phyloP scores from a whole-genome alignment of 2,888 invertebrate species.

The Leistus spinibarbis region DNA sequence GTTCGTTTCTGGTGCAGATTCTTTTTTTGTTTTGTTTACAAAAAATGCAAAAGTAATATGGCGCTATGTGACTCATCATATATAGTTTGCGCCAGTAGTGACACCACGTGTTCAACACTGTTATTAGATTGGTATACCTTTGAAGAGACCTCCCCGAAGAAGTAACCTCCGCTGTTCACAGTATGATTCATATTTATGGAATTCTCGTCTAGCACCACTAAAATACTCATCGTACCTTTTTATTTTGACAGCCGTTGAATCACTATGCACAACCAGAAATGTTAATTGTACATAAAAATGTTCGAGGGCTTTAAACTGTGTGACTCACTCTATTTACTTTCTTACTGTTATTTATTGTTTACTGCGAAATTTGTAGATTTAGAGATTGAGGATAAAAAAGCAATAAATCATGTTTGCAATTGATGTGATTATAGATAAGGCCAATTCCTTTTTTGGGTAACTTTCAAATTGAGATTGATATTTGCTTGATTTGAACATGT shows the following conservation, averaged over 20 bases:
- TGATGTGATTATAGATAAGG: neutral
- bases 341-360: neutral
- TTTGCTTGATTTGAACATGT: neutral
- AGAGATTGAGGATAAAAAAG: neutral
- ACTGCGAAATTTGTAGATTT: neutral
- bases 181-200: neutral
- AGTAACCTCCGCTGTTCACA: neutral
- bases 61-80: neutral
- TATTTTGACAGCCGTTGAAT: neutral
- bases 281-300: neutral
- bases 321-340: neutral
- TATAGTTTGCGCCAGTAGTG: neutral
- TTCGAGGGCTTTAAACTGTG: neutral
- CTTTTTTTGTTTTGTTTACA: no score
- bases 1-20: neutral
- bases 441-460: neutral
- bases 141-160: neutral
- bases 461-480: neutral
- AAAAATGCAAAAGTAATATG: neutral
- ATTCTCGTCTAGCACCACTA: neutral
- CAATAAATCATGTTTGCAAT: slow-evolving; percentile 1
- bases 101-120: neutral
- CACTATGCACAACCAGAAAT: neutral
- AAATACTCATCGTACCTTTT: neutral
- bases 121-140: neutral